phyloP scores from a whole-genome alignment of 2,888 invertebrate species.

The Tiliacea citrago region DNA sequence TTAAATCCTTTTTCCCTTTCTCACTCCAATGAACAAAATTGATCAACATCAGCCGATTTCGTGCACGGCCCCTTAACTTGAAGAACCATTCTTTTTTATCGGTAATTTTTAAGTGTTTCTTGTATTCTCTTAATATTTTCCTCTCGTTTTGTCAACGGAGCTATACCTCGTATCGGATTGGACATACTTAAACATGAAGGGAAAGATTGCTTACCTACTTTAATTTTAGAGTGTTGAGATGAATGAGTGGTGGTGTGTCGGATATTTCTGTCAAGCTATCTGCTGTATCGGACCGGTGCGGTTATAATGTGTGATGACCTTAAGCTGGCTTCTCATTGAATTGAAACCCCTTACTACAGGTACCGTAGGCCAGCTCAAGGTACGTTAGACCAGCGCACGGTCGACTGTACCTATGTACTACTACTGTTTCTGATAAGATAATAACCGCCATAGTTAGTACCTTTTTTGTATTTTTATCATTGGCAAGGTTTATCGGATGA shows the following conservation, averaged over 20 bases:
- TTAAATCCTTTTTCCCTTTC: no score
- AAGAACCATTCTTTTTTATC: background rate
- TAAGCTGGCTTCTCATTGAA: background rate
- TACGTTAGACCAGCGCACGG: background rate
- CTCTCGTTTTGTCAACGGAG: background rate
- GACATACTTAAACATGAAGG: background rate
- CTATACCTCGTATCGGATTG: background rate
- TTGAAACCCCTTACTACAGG: background rate
- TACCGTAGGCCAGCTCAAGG: background rate
- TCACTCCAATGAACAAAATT: no score
- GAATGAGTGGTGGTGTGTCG: constrained; percentile 2
- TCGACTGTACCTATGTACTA: background rate
- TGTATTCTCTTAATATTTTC: background rate
- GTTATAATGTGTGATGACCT: no score
- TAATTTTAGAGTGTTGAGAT: background rate
- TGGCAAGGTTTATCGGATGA: constrained; percentile 2
- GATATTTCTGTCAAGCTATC: background rate
- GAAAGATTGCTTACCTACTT: background rate
- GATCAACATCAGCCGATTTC: no score
- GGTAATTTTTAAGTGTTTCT: background rate
- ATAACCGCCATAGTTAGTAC: background rate
- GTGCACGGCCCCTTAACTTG: no score
- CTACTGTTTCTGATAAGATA: constrained; percentile 33
- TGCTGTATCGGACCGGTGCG: no score
- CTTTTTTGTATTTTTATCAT: constrained; percentile 3